Percentiles rank a stretch among this genome's conserved stretches.
phyloP scores from a whole-genome alignment of 2,113 vertebrate genomes.

The Protobothrops flavoviridis region DNA sequence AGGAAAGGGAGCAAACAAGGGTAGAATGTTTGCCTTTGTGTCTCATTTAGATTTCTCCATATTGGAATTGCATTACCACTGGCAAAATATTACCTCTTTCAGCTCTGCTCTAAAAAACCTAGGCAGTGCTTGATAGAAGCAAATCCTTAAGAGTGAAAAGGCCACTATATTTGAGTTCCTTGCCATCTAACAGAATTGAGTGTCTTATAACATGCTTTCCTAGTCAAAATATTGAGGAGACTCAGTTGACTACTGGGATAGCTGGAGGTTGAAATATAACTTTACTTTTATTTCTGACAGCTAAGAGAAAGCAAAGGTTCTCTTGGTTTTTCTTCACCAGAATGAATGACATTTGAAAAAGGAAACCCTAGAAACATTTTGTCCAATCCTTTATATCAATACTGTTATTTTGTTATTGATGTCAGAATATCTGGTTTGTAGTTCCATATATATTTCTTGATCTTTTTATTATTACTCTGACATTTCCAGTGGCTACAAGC shows the following conservation, averaged over 20 bases:
- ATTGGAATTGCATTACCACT: not conserved
- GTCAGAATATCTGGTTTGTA: not conserved
- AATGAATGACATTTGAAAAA: not conserved
- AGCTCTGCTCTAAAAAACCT: not conserved
- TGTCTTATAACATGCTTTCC: not conserved
- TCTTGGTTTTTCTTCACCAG: not conserved
- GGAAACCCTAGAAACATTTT: not conserved
- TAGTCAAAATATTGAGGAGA: not conserved
- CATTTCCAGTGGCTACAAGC: not conserved
- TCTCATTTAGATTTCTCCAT: not conserved
- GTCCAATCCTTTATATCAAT: not conserved
- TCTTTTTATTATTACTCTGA: not conserved
- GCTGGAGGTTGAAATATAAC: not conserved
- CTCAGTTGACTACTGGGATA: not conserved
- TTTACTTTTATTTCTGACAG: not conserved
- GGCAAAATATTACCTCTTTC: not conserved
- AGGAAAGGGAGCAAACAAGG: not conserved
- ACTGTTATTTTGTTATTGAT: not conserved
- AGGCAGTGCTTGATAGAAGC: not conserved
- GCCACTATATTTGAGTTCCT: not conserved
- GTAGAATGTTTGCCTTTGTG: not conserved
- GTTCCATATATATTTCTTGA: not conserved
- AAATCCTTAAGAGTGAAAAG: not conserved
- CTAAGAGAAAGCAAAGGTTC: not conserved
- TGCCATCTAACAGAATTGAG: not conserved